phyloP scores from a whole-genome alignment of 2,888 invertebrate genomes.

The Acheta domesticus region DNA sequence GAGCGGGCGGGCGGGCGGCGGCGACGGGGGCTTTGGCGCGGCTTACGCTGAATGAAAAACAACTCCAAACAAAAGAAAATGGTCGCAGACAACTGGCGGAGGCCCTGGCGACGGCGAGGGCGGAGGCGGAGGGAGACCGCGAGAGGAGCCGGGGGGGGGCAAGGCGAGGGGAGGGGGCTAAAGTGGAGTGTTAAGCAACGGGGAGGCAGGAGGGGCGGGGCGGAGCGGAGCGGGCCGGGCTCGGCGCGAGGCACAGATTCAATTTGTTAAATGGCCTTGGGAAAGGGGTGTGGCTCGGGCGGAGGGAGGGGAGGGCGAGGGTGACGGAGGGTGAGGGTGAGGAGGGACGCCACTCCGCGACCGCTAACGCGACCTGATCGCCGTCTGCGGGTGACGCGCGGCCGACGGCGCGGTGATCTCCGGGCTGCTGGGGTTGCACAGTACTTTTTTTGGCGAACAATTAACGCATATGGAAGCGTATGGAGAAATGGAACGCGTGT shows the following conservation, averaged over 20 bases:
- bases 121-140: neutral
- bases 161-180: neutral
- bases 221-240: neutral
- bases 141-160: neutral
- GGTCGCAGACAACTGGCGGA: neutral
- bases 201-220: neutral
- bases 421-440: too few species aligned
- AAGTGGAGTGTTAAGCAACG: neutral
- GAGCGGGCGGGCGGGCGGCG: too few species aligned
- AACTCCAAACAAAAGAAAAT: slow-evolving; percentile 10
- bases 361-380: neutral
- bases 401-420: neutral
- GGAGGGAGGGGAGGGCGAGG: slow-evolving; percentile 20
- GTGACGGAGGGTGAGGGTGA: slow-evolving; percentile 18
- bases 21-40: neutral
- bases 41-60: slow-evolving; percentile 6
- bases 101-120: neutral
- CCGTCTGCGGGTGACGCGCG: neutral
- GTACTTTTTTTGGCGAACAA: too few species aligned
- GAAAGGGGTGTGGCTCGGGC: neutral
- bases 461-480: too few species aligned
- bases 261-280: slow-evolving; percentile 18
- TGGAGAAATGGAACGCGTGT: too few species aligned
- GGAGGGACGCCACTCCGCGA: neutral
- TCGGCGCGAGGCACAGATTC: neutral